These are phyloP conservation scores for Phocides pigmalion DNA, from an alignment of 1,140 invertebrate genomes.

Conservation along the genomic window DNA sequence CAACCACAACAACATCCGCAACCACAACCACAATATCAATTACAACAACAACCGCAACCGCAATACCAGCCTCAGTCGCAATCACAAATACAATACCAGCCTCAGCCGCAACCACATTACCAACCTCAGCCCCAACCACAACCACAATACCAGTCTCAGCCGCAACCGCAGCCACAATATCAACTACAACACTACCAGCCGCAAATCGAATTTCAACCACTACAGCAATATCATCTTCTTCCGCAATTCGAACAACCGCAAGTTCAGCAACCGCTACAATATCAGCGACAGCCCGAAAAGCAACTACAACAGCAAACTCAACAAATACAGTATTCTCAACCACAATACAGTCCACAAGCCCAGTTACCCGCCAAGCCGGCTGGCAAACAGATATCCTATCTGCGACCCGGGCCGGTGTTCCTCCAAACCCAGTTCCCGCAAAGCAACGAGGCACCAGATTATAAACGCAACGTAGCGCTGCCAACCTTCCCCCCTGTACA, in stretches of 20 bases:
- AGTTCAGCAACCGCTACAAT: slow-evolving; percentile 10
- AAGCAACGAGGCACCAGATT: slow-evolving; percentile 16
- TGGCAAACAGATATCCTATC: slow-evolving; percentile 7
- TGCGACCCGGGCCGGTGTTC: slow-evolving; percentile 27
- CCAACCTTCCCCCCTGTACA: slow-evolving; percentile 65
- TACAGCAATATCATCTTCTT: slow-evolving; percentile 22
- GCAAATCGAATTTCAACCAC: slow-evolving; percentile 32
- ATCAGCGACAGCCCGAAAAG: slow-evolving; percentile 25
- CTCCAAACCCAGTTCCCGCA: slow-evolving; percentile 9
- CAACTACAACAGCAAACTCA: slow-evolving; percentile 30
- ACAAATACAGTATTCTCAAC: slow-evolving; percentile 7
- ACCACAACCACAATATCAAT: slow-evolving; percentile 16
- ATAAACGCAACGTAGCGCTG: slow-evolving; percentile 25
- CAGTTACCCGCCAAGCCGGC: background rate
- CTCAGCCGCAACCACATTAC: slow-evolving; percentile 17
- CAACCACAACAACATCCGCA: slow-evolving; percentile 7
- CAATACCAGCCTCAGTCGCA: background rate
- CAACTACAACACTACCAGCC: slow-evolving; percentile 25
- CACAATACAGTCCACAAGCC: slow-evolving; percentile 9
- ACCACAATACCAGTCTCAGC: slow-evolving; percentile 37
- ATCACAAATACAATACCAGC: slow-evolving; percentile 28
- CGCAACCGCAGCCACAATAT: slow-evolving; percentile 20
- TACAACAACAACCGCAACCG: slow-evolving; percentile 25
- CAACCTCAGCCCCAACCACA: slow-evolving; percentile 9
- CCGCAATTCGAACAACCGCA: slow-evolving; percentile 29